Conservation (phyloP, 2,113 vertebrate genomes). For the Asarcornis scutulata region DNA sequence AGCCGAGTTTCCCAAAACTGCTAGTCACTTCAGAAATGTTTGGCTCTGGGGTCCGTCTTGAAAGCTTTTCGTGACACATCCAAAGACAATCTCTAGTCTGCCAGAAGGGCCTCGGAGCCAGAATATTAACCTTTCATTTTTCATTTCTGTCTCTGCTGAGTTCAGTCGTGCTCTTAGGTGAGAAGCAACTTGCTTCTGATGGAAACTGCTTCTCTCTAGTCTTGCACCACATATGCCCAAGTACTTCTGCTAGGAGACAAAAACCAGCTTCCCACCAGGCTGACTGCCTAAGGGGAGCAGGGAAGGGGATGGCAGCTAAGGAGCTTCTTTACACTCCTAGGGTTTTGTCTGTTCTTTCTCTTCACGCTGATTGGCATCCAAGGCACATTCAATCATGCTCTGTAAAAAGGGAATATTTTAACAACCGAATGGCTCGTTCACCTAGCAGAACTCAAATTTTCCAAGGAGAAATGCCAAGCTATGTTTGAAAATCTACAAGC, state of each 20-base stretch:
- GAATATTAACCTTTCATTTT: slow-evolving; percentile 22
- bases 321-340: slow-evolving; percentile 11
- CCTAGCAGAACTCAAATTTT: slow-evolving; percentile 38
- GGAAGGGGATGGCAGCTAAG: background rate
- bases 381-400: background rate
- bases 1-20: background rate
- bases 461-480: slow-evolving; percentile 13
- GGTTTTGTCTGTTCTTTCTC: slow-evolving; percentile 37
- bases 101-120: slow-evolving; percentile 26
- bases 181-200: background rate
- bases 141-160: background rate
- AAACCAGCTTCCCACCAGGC: background rate
- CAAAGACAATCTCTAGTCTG: slow-evolving; percentile 34
- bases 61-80: background rate
- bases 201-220: background rate
- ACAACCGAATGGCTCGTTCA: background rate
- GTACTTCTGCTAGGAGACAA: background rate
- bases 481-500: background rate
- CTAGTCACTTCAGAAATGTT: slow-evolving; percentile 9
- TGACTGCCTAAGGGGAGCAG: background rate
- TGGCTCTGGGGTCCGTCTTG: background rate
- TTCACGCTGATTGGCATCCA: slow-evolving; percentile 1
- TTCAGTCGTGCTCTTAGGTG: background rate
- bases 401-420: background rate
- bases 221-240: background rate